Evolutionary conservation across 1,140 invertebrate genomes (phyloP).

Genomic region (Drosophila subpulchrella): DNA sequence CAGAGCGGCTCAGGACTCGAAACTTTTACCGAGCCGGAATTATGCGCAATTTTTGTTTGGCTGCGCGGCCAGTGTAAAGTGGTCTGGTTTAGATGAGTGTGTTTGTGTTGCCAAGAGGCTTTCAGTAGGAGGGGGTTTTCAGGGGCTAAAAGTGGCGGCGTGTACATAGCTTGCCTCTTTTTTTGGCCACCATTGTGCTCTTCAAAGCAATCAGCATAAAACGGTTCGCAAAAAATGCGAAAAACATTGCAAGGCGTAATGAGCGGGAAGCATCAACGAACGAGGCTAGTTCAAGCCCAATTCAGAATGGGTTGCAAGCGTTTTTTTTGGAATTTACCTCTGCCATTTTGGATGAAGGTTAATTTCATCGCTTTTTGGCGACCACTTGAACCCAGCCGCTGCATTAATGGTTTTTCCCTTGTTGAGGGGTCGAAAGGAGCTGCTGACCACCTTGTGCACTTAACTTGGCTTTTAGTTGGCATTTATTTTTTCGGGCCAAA

Average conservation of each 20-base stretch:
- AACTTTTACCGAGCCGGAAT: constrained; percentile 71
- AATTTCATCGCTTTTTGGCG: constrained; percentile 36
- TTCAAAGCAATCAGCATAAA: constrained; percentile 73
- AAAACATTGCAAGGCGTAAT: constrained; percentile 43
- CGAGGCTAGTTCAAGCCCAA: background rate
- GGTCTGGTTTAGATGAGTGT: constrained; percentile 59
- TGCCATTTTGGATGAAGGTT: constrained; percentile 30
- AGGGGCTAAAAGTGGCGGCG: constrained; percentile 3
- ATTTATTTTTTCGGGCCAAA: constrained; percentile 20
- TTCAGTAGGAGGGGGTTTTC: constrained; percentile 34
- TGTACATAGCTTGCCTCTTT: constrained; percentile 40
- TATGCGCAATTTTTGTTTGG: constrained; percentile 79
- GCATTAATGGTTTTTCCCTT: constrained; percentile 27
- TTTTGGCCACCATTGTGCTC: constrained; percentile 32
- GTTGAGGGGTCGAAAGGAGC: background rate
- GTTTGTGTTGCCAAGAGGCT: constrained; percentile 58
- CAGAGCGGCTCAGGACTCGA: constrained; percentile 30
- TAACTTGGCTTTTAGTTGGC: constrained; percentile 46
- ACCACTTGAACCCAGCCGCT: constrained; percentile 13
- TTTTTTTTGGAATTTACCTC: constrained; percentile 6
- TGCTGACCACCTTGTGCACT: constrained; percentile 43
- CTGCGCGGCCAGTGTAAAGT: constrained; percentile 51
- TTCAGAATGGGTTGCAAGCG: background rate
- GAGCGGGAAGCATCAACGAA: constrained; percentile 25
- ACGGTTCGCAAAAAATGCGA: constrained; percentile 35